These are phyloP conservation scores for Argyra leucocephala DNA, from an alignment of 2,888 invertebrate genomes.

Conservation along the genomic window DNA sequence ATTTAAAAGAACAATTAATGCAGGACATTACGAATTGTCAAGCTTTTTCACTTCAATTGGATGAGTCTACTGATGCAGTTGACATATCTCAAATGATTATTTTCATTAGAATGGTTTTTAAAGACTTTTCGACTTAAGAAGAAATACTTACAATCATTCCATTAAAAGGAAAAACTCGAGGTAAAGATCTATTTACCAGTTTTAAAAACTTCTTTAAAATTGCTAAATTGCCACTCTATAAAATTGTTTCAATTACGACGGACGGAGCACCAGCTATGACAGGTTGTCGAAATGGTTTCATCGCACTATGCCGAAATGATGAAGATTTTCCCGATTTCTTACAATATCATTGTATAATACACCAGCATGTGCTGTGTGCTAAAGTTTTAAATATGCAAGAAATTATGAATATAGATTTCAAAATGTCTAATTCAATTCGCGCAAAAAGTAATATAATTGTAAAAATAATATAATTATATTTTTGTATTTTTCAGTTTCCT, in stretches of 20 bases:
- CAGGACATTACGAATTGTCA: neutral
- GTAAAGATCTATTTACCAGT: neutral
- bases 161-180: slow-evolving; percentile 6
- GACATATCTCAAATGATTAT: neutral
- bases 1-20: slow-evolving; percentile 8
- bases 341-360: slow-evolving; percentile 8
- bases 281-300: slow-evolving; percentile 10
- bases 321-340: slow-evolving; percentile 11
- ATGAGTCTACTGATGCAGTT: slow-evolving; percentile 9
- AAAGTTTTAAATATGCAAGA: neutral
- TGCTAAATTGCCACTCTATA: neutral
- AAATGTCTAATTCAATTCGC: too few relatives aligned
- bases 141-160: neutral
- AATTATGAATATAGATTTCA: too few relatives aligned
- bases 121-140: neutral
- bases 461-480: too few relatives aligned
- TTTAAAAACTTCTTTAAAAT: slow-evolving; percentile 2
- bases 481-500: too few relatives aligned
- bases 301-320: slow-evolving; percentile 11
- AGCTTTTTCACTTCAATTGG: slow-evolving; percentile 10
- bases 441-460: too few relatives aligned
- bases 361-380: neutral
- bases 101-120: slow-evolving; percentile 7
- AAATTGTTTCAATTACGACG: slow-evolving; percentile 7
- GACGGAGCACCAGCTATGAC: slow-evolving; percentile 11